Evolutionary conservation across 2,888 invertebrate species (phyloP).

Genomic region (Stenoptilia bipunctidactyla): DNA sequence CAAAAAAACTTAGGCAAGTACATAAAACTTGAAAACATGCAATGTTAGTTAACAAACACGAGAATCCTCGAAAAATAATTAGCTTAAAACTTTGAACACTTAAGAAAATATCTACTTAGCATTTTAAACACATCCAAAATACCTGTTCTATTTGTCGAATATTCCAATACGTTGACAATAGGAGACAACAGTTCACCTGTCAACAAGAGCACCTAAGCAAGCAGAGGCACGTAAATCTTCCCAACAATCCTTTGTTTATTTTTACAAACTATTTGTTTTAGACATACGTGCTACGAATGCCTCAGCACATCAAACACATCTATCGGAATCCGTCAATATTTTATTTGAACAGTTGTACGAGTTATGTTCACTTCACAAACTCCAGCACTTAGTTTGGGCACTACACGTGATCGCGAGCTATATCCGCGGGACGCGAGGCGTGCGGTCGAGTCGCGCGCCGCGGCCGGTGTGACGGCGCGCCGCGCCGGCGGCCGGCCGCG

Average conservation of each 20-base stretch:
- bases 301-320: slow-evolving; percentile 51
- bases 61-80: slow-evolving; percentile 25
- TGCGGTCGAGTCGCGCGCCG: slow-evolving; percentile 53
- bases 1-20: too few relatives aligned
- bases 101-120: too few relatives aligned
- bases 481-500: slow-evolving; percentile 23
- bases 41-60: too few relatives aligned
- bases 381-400: slow-evolving; percentile 48
- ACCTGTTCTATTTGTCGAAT: slow-evolving; percentile 17
- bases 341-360: slow-evolving; percentile 49
- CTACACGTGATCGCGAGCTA: slow-evolving; percentile 37
- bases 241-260: slow-evolving; percentile 51
- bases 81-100: slow-evolving; percentile 32
- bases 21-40: too few relatives aligned
- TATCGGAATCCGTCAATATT: slow-evolving; percentile 54
- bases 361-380: slow-evolving; percentile 40
- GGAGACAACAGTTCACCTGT: slow-evolving; percentile 32
- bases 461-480: slow-evolving; percentile 66
- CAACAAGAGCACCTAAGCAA: slow-evolving; percentile 56
- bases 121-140: slow-evolving; percentile 25
- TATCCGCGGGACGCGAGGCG: slow-evolving; percentile 25
- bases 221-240: slow-evolving; percentile 40
- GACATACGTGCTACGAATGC: slow-evolving; percentile 57
- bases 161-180: slow-evolving; percentile 31
- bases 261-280: slow-evolving; percentile 52